These are phyloP conservation scores for Ditylenchus weischeri DNA, from an alignment of 2,888 invertebrate genomes.

Conservation along the genomic window DNA sequence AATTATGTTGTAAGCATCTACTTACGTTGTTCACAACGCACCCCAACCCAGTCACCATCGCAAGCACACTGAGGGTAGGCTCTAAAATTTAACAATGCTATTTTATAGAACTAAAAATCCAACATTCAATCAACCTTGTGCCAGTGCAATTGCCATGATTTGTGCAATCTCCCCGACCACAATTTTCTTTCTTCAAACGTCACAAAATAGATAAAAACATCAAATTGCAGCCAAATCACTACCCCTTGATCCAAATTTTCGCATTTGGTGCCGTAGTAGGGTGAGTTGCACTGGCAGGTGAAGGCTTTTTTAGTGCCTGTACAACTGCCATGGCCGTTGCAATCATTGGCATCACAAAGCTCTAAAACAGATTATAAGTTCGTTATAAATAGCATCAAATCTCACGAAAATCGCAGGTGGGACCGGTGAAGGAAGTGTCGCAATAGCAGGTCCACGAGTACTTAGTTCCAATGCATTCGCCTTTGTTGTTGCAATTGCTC, in stretches of 20 bases:
- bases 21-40: constrained; percentile 2
- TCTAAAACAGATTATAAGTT: too few relatives aligned
- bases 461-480: constrained; percentile 5
- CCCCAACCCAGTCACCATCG: neutral
- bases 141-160: constrained; percentile 6
- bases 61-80: neutral
- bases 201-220: neutral
- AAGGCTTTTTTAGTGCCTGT: neutral
- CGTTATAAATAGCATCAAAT: neutral
- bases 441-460: constrained; percentile 8
- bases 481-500: constrained; percentile 37
- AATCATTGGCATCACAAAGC: neutral
- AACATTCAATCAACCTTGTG: neutral
- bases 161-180: neutral
- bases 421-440: neutral
- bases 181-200: neutral
- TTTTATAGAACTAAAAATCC: too few relatives aligned
- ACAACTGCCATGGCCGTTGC: neutral
- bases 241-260: neutral
- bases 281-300: constrained; percentile 4
- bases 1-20: neutral
- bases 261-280: neutral
- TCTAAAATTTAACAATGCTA: neutral
- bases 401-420: neutral
- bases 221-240: neutral